Percentiles rank a stretch among this genome's conserved stretches.
Evolutionary conservation across 1,140 invertebrate genomes (phyloP).

Genomic region (Yoshiicerus persimilis): DNA sequence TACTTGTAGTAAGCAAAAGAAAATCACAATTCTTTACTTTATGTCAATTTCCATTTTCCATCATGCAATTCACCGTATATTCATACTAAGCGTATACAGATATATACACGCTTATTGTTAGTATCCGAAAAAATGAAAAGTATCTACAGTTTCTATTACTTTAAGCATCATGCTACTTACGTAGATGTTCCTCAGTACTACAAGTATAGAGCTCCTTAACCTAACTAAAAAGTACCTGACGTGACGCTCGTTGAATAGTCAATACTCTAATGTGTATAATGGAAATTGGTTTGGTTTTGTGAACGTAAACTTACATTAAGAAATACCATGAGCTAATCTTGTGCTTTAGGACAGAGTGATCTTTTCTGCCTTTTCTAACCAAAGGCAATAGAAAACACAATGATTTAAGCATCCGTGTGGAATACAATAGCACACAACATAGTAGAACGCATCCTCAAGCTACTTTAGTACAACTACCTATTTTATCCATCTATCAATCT

Average conservation of each 20-base stretch:
- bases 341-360: neutral
- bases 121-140: neutral
- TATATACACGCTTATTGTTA: neutral
- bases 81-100: neutral
- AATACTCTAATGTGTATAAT: neutral
- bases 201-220: neutral
- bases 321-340: neutral
- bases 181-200: neutral
- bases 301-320: neutral
- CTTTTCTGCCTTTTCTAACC: neutral
- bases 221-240: neutral
- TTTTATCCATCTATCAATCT: neutral
- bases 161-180: neutral
- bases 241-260: neutral
- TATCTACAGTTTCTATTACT: neutral
- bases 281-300: neutral
- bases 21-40: conserved; percentile 10
- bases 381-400: neutral
- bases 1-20: neutral
- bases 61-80: neutral
- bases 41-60: conserved; percentile 7
- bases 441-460: neutral
- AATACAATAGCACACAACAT: neutral
- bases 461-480: too few species aligned
- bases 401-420: neutral